Evolutionary conservation across 2,797 vertebrate genomes (phyloP), one percentile per base, ranked within the genome.

Genomic region (Ctenopoma multispine): DNA sequence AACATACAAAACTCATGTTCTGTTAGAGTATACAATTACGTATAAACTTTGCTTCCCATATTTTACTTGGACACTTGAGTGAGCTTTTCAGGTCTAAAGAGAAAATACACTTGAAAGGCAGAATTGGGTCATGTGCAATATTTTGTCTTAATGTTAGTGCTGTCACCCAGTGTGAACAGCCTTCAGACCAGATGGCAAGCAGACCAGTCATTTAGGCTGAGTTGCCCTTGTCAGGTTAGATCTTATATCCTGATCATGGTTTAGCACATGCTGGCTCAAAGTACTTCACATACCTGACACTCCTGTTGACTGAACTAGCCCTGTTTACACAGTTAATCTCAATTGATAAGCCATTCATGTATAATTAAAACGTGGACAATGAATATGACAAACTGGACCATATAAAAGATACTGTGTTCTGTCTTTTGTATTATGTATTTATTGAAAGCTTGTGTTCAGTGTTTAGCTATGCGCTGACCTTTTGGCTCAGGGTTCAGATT

Each of bases 161-260:
- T 70, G 85, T 91, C 87, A 86, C 88, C 87, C 87, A 78, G 84
- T 79, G 87, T 74, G 83, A 87, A 75, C 71, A 88, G 89, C 80
- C 75, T 73, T 77, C 80, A 48, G 75, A 82, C 61, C 88, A 90
- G 87, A 90, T 90, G 90, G 89, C 77, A 40, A 61, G 50, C 80
- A 65, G 81, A 79, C 84, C 86, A 79, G 76, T 82, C 86, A 31
- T 80, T 88, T 87, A 82, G 75, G 63, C 75, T 31, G 63, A 77
- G 59, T 84, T 75, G 83, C 69, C 76, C 79, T 74, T 80, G 79
- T 87, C 87, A 84, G 81, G 56, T 23, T 20, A 72, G 67, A 84
- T 87, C 83, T 81, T 83, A 79, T 84, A 56, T 59, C 56, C 72
- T 44, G 77, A 82, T 75, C 75, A 72, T 44, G 59, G 71, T 72